Percentiles rank a stretch among this genome's conserved stretches.
These are phyloP conservation scores for Bombus fervidus DNA, from an alignment of 1,140 invertebrate genomes.

Conservation along the genomic window DNA sequence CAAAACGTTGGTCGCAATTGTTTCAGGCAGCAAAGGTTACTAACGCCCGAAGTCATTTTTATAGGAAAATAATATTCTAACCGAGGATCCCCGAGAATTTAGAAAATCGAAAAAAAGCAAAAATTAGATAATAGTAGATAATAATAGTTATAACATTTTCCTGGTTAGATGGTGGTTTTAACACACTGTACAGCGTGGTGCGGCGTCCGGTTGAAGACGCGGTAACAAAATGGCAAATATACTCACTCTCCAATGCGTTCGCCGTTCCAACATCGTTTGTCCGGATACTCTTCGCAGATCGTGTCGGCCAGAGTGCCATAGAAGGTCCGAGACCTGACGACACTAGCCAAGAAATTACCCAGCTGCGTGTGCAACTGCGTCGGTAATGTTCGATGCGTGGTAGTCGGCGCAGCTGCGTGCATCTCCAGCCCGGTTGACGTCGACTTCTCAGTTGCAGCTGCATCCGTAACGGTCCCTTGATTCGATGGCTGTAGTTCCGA, in stretches of 20 bases:
- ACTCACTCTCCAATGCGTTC: conserved; percentile 90
- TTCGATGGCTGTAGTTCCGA: conserved; percentile 67
- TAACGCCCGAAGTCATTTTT: too few species aligned
- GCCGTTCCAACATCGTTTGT: conserved; percentile 88
- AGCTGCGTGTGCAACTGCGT: conserved; percentile 81
- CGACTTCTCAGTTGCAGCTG: conserved; percentile 54
- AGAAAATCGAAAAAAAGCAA: too few species aligned
- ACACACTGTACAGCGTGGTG: too few species aligned
- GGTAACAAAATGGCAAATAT: conserved; percentile 7
- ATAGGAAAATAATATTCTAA: too few species aligned
- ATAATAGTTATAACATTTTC: too few species aligned
- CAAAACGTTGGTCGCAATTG: too few species aligned
- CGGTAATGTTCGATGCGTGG: conserved; percentile 59
- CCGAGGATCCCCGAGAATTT: too few species aligned
- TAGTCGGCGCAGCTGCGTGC: conserved; percentile 58
- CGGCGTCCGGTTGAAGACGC: too few species aligned
- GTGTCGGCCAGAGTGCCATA: conserved; percentile 87
- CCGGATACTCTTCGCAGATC: conserved; percentile 85
- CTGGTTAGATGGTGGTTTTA: too few species aligned
- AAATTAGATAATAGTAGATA: too few species aligned
- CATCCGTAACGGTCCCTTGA: conserved; percentile 23
- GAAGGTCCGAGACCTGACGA: conserved; percentile 87
- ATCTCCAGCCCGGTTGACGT: conserved; percentile 25
- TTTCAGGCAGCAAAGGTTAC: too few species aligned
- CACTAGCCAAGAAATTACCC: conserved; percentile 86